Percentiles rank a stretch among this genome's conserved stretches.
These are phyloP conservation scores for Asobara japonica DNA, from an alignment of 1,140 invertebrate genomes.

Conservation along the genomic window DNA sequence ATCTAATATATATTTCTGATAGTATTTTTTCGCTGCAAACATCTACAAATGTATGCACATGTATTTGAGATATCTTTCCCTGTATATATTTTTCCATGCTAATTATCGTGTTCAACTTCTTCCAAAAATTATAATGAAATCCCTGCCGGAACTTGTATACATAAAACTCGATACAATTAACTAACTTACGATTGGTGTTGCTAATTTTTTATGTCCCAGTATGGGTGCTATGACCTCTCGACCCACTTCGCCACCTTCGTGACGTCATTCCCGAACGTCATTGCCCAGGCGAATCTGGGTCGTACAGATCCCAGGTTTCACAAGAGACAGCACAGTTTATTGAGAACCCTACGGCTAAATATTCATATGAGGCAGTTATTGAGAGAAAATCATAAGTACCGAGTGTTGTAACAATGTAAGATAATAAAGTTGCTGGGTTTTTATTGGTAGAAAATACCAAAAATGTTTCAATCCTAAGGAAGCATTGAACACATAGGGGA, in stretches of 20 bases:
- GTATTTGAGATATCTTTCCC: too few species aligned
- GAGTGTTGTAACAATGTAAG: neutral
- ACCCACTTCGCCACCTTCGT: slow-evolving; percentile 48
- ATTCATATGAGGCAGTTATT: neutral
- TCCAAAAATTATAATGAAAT: neutral
- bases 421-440: too few species aligned
- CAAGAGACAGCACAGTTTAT: slow-evolving; percentile 47
- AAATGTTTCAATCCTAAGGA: too few species aligned
- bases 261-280: slow-evolving; percentile 57
- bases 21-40: too few species aligned
- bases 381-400: neutral
- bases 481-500: too few species aligned
- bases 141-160: neutral
- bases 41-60: too few species aligned
- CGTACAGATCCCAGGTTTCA: slow-evolving; percentile 44
- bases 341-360: slow-evolving; percentile 42
- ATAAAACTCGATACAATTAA: neutral
- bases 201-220: slow-evolving; percentile 44
- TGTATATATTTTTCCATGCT: too few species aligned
- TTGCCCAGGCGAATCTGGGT: slow-evolving; percentile 58
- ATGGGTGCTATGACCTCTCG: slow-evolving; percentile 52
- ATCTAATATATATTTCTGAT: too few species aligned
- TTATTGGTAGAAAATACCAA: too few species aligned
- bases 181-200: slow-evolving; percentile 23
- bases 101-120: neutral